A percentile compares a stretch with the other conserved stretches of the same genome.
Conservation (phyloP, 2,797 vertebrate genomes). For the Gallinago stenura region DNA sequence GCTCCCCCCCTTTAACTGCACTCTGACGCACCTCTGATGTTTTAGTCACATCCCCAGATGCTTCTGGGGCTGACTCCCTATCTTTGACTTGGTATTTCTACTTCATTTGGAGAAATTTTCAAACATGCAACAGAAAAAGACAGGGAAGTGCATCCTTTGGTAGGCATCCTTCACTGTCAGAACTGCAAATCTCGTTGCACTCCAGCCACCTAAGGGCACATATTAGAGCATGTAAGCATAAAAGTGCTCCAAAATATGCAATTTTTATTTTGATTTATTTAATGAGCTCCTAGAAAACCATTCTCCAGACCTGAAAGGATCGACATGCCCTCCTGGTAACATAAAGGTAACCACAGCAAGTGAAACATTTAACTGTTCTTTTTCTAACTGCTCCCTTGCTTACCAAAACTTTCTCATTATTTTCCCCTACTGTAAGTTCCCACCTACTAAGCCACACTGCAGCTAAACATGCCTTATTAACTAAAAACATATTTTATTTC, state of each 20-base stretch:
- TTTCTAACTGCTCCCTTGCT: neutral
- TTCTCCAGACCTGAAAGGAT: neutral
- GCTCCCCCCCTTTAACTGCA: neutral
- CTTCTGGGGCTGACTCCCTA: neutral
- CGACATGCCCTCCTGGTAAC: neutral
- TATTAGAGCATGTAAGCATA: neutral
- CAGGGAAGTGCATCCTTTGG: neutral
- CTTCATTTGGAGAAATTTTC: neutral
- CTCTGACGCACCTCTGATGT: neutral
- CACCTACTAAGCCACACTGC: neutral
- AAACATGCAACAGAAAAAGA: neutral
- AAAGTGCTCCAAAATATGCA: neutral
- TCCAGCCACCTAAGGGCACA: neutral
- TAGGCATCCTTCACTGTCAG: neutral
- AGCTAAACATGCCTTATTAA: neutral
- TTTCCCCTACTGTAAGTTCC: neutral
- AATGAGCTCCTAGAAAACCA: neutral
- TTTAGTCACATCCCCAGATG: neutral
- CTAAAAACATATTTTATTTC: neutral
- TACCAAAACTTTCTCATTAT: neutral
- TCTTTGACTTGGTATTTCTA: constrained; percentile 14
- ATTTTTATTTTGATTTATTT: neutral
- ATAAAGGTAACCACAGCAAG: neutral
- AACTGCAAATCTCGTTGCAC: neutral
- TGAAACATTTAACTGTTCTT: neutral